Percentiles rank a stretch among this genome's conserved stretches.
These are phyloP conservation scores for Hyperoplus immaculatus DNA, from an alignment of 2,797 vertebrate genomes.

Conservation along the genomic window DNA sequence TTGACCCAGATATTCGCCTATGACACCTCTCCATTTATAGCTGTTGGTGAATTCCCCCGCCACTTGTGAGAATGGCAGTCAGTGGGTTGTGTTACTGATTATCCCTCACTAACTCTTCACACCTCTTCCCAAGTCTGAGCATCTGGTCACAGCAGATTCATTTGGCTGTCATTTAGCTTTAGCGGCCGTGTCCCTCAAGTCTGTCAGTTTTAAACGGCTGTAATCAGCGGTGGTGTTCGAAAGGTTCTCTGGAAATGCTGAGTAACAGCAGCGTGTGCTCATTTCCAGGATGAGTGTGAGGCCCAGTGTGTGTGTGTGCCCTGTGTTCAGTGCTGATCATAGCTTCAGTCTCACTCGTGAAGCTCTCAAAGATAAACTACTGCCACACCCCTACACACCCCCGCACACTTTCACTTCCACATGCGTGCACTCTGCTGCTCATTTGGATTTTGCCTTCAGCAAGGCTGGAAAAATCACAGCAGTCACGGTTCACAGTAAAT, in stretches of 20 bases:
- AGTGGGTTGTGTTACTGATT: constrained; percentile 43
- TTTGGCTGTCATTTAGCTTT: constrained; percentile 8
- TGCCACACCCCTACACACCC: constrained; percentile 74
- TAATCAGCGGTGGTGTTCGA: constrained; percentile 14
- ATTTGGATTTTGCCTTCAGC: constrained; percentile 28
- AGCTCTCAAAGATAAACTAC: constrained; percentile 45
- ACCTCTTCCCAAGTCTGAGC: not conserved
- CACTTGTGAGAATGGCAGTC: constrained; percentile 53
- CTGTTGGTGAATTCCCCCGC: constrained; percentile 37
- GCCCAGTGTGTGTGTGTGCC: constrained; percentile 48
- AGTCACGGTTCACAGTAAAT: not conserved
- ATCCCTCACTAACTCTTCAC: constrained; percentile 20
- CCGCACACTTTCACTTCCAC: constrained; percentile 60
- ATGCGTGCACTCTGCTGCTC: constrained; percentile 9
- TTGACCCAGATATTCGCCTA: constrained; percentile 14
- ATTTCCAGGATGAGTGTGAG: constrained; percentile 49
- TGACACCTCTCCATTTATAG: constrained; percentile 52
- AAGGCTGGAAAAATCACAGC: constrained; percentile 19
- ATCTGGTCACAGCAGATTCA: not conserved
- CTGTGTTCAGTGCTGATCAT: constrained; percentile 70
- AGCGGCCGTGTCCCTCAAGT: not conserved
- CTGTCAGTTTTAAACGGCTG: constrained; percentile 22
- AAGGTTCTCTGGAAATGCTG: constrained; percentile 71
- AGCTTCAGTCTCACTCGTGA: constrained; percentile 55
- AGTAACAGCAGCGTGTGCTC: constrained; percentile 68